Percentiles rank a stretch among this genome's conserved stretches.
These are phyloP conservation scores for Python bivittatus DNA, from an alignment of 2,113 vertebrate species.

Conservation along the genomic window DNA sequence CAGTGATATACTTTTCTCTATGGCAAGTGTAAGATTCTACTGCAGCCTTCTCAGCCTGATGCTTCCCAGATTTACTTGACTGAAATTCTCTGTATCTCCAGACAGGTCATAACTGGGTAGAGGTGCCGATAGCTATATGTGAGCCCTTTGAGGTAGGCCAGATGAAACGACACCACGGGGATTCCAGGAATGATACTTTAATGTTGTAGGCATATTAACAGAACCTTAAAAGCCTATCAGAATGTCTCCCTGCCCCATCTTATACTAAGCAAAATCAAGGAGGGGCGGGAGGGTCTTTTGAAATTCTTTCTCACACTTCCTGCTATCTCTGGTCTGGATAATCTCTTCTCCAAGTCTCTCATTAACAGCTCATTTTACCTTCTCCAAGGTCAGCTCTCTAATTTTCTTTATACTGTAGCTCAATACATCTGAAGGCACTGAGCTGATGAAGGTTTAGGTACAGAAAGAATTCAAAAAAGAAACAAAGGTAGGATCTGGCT, in stretches of 20 bases:
- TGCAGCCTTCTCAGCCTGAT: neutral
- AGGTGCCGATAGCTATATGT: neutral
- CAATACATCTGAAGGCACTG: neutral
- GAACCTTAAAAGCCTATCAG: neutral
- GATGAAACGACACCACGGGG: neutral
- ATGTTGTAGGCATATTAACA: neutral
- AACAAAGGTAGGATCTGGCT: constrained; percentile 12
- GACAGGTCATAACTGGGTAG: neutral
- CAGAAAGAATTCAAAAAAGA: neutral
- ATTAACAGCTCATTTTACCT: neutral
- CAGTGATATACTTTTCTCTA: neutral
- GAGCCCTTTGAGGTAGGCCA: neutral
- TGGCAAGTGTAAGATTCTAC: neutral
- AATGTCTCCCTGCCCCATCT: neutral
- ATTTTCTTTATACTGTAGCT: neutral
- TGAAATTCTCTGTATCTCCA: neutral
- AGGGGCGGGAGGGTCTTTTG: neutral
- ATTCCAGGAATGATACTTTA: neutral
- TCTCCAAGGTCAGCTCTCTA: no score
- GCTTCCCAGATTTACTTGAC: neutral
- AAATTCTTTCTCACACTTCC: neutral
- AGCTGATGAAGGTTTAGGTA: neutral
- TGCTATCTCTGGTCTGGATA: neutral
- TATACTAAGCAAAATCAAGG: neutral
- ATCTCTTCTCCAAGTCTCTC: no score